Evolutionary conservation across 2,113 vertebrate genomes (phyloP).

Genomic region (Gopherus flavomarginatus): DNA sequence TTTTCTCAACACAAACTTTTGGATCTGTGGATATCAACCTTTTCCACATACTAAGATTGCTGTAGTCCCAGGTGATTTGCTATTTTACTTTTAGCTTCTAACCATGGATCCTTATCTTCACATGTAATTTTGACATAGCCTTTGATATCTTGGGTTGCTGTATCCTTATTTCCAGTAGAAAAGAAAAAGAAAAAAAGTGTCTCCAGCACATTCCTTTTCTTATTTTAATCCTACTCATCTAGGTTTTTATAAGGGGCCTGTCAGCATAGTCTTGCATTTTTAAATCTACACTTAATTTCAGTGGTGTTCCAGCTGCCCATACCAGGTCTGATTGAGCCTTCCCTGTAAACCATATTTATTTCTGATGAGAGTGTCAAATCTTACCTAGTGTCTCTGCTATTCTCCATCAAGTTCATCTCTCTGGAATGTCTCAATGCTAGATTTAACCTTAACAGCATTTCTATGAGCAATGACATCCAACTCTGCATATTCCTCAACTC

Average conservation of each 20-base stretch:
- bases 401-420: neutral
- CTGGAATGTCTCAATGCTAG: neutral
- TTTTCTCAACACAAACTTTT: too few relatives aligned
- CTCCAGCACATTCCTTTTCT: neutral
- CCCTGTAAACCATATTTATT: neutral
- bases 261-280: neutral
- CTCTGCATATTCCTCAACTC: too few relatives aligned
- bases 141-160: neutral
- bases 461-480: neutral
- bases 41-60: neutral
- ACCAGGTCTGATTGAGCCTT: neutral
- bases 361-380: neutral
- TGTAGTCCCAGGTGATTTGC: neutral
- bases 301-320: neutral
- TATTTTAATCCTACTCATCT: neutral
- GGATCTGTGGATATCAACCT: neutral
- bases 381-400: neutral
- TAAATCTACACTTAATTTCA: neutral
- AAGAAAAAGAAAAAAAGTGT: neutral
- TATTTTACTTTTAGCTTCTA: accelerated
- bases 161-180: neutral
- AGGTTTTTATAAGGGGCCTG: neutral
- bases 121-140: neutral
- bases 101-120: neutral
- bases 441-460: neutral